phyloP scores from a whole-genome alignment of 2,797 vertebrate species.

The Poliocrania exsul region DNA sequence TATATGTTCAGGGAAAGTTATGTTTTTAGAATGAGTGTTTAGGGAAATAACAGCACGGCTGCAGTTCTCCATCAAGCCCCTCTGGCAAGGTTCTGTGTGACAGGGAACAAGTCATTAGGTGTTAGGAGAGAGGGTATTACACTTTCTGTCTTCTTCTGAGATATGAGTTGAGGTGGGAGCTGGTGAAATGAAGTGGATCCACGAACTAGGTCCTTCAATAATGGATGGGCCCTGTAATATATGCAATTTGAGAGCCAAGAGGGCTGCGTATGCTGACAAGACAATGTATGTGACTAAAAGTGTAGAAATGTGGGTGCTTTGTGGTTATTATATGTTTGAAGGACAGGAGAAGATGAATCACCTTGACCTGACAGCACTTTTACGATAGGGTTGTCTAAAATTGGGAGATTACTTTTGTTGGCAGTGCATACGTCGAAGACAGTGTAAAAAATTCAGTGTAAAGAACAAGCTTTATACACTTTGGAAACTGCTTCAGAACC shows the following conservation, averaged over 20 bases:
- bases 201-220: constrained; percentile 4
- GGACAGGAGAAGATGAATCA: constrained; percentile 53
- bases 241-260: constrained; percentile 26
- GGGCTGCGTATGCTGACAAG: constrained; percentile 37
- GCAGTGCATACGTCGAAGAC: background rate
- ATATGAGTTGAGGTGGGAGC: constrained; percentile 41
- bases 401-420: constrained; percentile 36
- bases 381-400: constrained; percentile 41
- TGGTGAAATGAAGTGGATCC: constrained; percentile 52
- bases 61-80: constrained; percentile 61
- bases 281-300: constrained; percentile 50
- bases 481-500: background rate
- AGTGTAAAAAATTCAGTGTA: background rate
- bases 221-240: constrained; percentile 54
- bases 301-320: constrained; percentile 54
- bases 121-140: constrained; percentile 44
- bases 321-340: constrained; percentile 62
- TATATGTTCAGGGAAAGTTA: constrained; percentile 45
- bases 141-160: constrained; percentile 57
- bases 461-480: background rate
- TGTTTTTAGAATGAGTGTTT: constrained; percentile 53
- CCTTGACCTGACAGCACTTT: constrained; percentile 46
- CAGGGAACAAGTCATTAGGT: constrained; percentile 61
- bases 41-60: constrained; percentile 35
- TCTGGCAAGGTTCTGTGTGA: constrained; percentile 48